phyloP scores from a whole-genome alignment of 1,140 invertebrate species.

The Diprion similis region DNA sequence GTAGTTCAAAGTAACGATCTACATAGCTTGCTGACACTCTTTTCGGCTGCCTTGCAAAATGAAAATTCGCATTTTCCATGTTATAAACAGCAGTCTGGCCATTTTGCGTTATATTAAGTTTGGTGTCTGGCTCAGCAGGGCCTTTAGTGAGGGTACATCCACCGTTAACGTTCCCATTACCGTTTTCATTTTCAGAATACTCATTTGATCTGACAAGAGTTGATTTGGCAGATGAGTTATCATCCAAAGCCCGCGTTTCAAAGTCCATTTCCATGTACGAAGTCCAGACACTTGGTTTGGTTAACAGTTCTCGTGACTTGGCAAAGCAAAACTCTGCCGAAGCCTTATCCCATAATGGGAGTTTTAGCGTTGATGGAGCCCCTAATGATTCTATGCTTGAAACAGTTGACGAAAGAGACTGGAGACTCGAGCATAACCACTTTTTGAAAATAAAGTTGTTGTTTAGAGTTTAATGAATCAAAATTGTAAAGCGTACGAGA shows the following conservation, averaged over 20 bases:
- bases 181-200: slow-evolving; percentile 51
- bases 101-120: slow-evolving; percentile 35
- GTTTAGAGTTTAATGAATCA: neutral
- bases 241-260: slow-evolving; percentile 48
- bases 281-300: slow-evolving; percentile 63
- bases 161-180: slow-evolving; percentile 34
- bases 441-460: slow-evolving; percentile 27
- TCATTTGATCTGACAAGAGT: slow-evolving; percentile 54
- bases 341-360: slow-evolving; percentile 76
- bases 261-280: slow-evolving; percentile 56
- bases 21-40: slow-evolving; percentile 56
- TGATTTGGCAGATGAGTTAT: slow-evolving; percentile 46
- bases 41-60: slow-evolving; percentile 41
- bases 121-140: slow-evolving; percentile 16
- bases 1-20: slow-evolving; percentile 56
- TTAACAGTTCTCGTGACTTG: slow-evolving; percentile 72
- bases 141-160: slow-evolving; percentile 20
- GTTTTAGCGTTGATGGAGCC: slow-evolving; percentile 62
- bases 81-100: slow-evolving; percentile 41
- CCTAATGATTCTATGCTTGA: slow-evolving; percentile 62
- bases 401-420: slow-evolving; percentile 60
- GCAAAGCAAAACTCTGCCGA: slow-evolving; percentile 78
- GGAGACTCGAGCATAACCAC: slow-evolving; percentile 66
- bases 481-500: neutral
- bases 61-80: slow-evolving; percentile 37